Conservation (phyloP, 2,113 vertebrate species). For the Tachysurus fulvidraco region DNA sequence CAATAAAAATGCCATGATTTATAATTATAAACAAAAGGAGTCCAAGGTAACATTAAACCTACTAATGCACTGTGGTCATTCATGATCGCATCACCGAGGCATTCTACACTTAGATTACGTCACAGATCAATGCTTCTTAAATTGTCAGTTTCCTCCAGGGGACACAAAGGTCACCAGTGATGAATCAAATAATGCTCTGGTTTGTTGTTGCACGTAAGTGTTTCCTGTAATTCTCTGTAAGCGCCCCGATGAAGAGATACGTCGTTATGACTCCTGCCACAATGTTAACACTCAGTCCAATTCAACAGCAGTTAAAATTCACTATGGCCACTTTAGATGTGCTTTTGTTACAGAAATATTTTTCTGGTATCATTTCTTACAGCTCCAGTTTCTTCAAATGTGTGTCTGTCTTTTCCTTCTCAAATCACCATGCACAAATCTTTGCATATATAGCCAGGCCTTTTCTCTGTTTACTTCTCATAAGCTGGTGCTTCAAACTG, state of each 20-base stretch:
- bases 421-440: background rate
- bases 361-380: background rate
- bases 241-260: background rate
- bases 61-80: conserved; percentile 43
- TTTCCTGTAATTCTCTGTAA: conserved; percentile 11
- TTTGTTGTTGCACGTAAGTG: background rate
- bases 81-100: conserved; percentile 28
- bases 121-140: conserved; percentile 9
- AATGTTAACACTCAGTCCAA: background rate
- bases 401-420: background rate
- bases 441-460: background rate
- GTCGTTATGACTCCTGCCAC: background rate
- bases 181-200: conserved; percentile 1
- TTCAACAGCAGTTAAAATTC: background rate
- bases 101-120: conserved; percentile 34
- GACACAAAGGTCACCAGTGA: conserved; percentile 19
- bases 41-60: conserved; percentile 33
- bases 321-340: conserved; percentile 2
- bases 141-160: conserved; percentile 20
- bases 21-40: conserved; percentile 31
- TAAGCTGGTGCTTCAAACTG: background rate
- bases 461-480: background rate
- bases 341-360: background rate
- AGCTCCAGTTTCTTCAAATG: background rate
- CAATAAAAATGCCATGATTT: conserved; percentile 34